Evolutionary conservation across 2,797 vertebrate species (phyloP), one percentile per base, ranked within the genome.

Genomic region (Eutrigla gurnardus): DNA sequence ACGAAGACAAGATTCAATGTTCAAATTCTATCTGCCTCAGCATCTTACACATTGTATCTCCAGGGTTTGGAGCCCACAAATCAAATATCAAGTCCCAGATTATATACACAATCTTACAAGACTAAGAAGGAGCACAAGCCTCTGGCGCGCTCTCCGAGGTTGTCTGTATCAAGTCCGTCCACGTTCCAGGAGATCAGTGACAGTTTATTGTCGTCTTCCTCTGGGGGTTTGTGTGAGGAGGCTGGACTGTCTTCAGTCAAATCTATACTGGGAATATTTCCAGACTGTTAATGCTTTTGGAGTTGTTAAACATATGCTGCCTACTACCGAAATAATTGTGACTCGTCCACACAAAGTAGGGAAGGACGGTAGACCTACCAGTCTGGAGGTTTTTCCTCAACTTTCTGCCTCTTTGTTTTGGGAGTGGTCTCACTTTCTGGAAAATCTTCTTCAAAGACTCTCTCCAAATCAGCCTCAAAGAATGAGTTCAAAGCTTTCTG

Each of bases 111-210:
- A 60, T 92, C 97, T 97, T 94, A 99, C 98, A 97, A 59, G 9
- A 88, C 76, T 70, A 99, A 76, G 86, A 94, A 96, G 32, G 96
- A 96, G 78, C 96, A 99, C 61, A 99, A 82, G 65, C 96, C 96
- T 82, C 90, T 93, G 64, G 96, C 96, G 3, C 98, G 95, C 73
- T 98, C 97, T 8, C 39, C 83, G 10, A 97, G 77, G 82, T 94
- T 96, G 80, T 91, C 92, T 4, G 82, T 70, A 78, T 99, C 97
- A 61, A 99, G 91, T 35, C 98, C 98, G 60, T 98, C 98, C 47
- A 99, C 92, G 9, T 99, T 99, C 98, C 98, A 99, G 55, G 96
- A 96, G 73, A 99, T 92, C 65, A 99, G 67, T 0, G 96, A 97
- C 73, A 99, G 93, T 50, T 88, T 94, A 47, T 91, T 80, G 10